phyloP scores from a whole-genome alignment of 1,140 invertebrate genomes.

The Holotrichia oblita region DNA sequence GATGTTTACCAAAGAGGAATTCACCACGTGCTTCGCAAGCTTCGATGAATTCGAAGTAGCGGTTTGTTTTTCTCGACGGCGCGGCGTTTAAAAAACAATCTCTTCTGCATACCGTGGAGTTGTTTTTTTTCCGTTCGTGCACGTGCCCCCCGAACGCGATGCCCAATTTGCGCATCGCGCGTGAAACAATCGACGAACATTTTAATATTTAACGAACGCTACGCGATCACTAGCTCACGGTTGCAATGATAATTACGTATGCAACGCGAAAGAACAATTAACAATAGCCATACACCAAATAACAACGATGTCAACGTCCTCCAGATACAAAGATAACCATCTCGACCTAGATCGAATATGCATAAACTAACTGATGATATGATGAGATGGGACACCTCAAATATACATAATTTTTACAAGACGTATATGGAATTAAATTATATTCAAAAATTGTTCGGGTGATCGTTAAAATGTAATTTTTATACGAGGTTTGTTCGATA shows the following conservation, averaged over 20 bases:
- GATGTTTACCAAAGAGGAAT: too few relatives aligned
- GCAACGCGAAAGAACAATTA: conserved; percentile 11
- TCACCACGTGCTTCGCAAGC: not conserved
- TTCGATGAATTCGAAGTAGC: not conserved
- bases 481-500: too few relatives aligned
- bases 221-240: not conserved
- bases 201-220: conserved; percentile 13
- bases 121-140: not conserved
- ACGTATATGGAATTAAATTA: not conserved
- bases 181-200: not conserved
- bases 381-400: not conserved
- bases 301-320: conserved; percentile 11
- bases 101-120: not conserved
- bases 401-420: too few relatives aligned
- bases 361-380: not conserved
- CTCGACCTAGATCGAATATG: not conserved
- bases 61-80: not conserved
- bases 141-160: conserved; percentile 8
- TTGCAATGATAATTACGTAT: conserved; percentile 9
- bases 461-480: not conserved
- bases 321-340: not conserved
- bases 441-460: not conserved
- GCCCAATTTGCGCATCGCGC: conserved; percentile 10
- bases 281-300: conserved; percentile 16
- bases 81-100: not conserved